phyloP scores from a whole-genome alignment of 2,113 vertebrate species.

The Rhombomys opimus region DNA sequence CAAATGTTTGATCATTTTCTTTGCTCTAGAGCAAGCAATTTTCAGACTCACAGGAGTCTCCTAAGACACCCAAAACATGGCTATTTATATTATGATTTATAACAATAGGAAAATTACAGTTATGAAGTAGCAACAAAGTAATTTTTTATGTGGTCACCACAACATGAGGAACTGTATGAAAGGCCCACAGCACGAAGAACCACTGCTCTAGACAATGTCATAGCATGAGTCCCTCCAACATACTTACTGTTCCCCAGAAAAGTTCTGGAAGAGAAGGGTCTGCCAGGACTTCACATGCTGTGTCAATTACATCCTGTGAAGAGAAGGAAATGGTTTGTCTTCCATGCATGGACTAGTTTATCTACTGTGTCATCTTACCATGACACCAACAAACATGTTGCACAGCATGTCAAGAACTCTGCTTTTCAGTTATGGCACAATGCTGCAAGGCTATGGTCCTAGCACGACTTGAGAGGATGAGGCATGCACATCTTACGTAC shows the following conservation, averaged over 20 bases:
- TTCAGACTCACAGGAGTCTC: background rate
- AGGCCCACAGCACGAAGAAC: background rate
- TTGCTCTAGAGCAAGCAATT: background rate
- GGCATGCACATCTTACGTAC: background rate
- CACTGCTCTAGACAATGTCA: background rate
- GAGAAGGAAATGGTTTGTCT: conserved; percentile 20
- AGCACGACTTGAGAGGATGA: background rate
- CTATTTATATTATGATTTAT: background rate
- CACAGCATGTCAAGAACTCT: background rate
- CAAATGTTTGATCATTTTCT: background rate
- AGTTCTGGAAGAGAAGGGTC: conserved; percentile 95
- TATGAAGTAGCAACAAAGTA: background rate
- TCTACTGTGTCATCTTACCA: background rate
- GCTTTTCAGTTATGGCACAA: background rate
- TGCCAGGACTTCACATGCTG: conserved; percentile 95
- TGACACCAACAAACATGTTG: conserved; percentile 1
- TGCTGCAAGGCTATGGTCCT: background rate
- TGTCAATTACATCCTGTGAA: conserved; percentile 93
- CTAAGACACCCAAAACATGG: background rate
- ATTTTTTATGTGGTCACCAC: background rate
- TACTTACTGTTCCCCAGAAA: conserved; percentile 97
- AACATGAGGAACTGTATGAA: background rate
- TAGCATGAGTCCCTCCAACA: background rate
- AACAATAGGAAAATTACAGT: background rate
- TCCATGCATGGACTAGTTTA: background rate